Conservation (phyloP, 37 sponge, comb jelly and placozoan species). For the Theonella swinhoei region DNA sequence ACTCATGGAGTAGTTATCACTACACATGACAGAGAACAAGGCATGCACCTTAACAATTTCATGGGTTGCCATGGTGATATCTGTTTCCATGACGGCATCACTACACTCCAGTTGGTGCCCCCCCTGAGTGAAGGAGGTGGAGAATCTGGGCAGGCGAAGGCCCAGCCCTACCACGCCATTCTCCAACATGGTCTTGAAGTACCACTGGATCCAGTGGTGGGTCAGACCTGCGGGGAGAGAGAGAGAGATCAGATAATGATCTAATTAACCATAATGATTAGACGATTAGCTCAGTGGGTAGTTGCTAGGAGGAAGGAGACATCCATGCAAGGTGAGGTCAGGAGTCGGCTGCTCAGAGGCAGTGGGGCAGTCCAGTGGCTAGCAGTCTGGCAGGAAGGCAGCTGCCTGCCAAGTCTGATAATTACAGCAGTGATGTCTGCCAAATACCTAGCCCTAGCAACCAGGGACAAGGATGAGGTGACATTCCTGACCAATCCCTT, state of each 20-base stretch:
- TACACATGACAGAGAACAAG: background rate
- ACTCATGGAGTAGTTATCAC: background rate
- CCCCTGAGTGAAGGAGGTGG: slow-evolving; percentile 30
- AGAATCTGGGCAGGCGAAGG: slow-evolving; percentile 26
- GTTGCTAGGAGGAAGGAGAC: too few relatives aligned
- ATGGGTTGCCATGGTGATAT: slow-evolving; percentile 25
- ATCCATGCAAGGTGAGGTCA: too few relatives aligned
- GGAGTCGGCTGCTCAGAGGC: too few relatives aligned
- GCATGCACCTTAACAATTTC: background rate
- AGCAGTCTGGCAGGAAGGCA: too few relatives aligned
- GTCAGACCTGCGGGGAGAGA: slow-evolving; percentile 23
- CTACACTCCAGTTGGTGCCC: slow-evolving; percentile 42
- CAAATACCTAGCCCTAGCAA: too few relatives aligned
- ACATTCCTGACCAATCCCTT: too few relatives aligned
- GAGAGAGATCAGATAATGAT: background rate
- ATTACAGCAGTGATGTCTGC: too few relatives aligned
- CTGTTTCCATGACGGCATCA: slow-evolving; percentile 49
- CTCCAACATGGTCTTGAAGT: slow-evolving; percentile 58
- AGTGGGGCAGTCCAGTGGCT: too few relatives aligned
- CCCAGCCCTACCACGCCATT: slow-evolving; percentile 33
- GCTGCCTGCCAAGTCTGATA: too few relatives aligned
- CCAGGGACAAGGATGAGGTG: too few relatives aligned
- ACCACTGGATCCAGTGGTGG: slow-evolving; percentile 35
- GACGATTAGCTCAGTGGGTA: too few relatives aligned
- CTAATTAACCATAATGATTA: too few relatives aligned